phyloP scores from a whole-genome alignment of 2,113 vertebrate genomes.

The Dromaius novaehollandiae region DNA sequence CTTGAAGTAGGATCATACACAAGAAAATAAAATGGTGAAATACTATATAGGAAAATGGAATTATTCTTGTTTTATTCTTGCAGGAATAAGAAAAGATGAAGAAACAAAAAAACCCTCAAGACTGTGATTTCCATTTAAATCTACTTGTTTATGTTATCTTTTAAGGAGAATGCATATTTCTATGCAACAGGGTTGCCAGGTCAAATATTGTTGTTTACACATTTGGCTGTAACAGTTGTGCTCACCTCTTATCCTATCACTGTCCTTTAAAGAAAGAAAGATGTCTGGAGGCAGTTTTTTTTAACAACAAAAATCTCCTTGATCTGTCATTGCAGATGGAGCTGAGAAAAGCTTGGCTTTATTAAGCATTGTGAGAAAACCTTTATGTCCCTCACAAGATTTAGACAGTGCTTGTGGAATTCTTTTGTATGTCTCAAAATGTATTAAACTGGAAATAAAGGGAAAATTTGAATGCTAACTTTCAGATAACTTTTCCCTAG shows the following conservation, averaged over 20 bases:
- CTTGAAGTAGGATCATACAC: not conserved
- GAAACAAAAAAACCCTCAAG: not conserved
- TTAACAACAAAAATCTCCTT: constrained; percentile 11
- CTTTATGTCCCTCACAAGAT: not conserved
- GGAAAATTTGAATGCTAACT: not conserved
- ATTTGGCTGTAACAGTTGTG: not conserved
- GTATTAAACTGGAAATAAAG: not conserved
- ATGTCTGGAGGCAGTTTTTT: not conserved
- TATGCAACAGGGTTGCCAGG: not conserved
- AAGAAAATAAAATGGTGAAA: not conserved
- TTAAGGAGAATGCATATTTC: not conserved
- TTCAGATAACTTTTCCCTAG: not conserved
- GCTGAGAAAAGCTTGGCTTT: constrained; percentile 29
- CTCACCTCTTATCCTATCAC: not conserved
- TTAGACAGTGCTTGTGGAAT: not conserved
- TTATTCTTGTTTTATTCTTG: not conserved
- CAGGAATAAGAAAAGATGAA: not conserved
- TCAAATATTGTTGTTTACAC: not conserved
- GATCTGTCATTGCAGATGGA: constrained; percentile 4
- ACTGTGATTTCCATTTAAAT: not conserved
- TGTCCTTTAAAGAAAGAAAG: not conserved
- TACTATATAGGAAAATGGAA: not conserved
- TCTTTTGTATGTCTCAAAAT: not conserved
- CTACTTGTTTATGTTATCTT: not conserved
- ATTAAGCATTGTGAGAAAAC: not conserved